phyloP scores from a whole-genome alignment of 2,888 invertebrate genomes.

The Catocala sponsa region DNA sequence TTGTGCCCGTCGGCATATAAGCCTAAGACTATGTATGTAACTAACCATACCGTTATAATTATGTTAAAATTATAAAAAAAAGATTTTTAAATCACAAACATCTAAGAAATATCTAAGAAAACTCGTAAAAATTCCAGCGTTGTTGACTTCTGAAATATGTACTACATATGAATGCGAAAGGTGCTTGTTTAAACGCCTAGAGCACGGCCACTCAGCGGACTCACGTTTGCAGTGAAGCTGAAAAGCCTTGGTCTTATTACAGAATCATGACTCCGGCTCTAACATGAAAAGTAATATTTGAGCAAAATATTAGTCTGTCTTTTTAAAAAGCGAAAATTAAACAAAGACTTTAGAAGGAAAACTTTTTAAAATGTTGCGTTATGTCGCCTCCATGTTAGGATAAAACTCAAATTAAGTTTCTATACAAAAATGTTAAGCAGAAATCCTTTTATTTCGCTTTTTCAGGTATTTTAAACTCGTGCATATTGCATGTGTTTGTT shows the following conservation, averaged over 20 bases:
- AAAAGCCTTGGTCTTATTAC: slow-evolving; percentile 37
- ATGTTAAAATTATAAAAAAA: too few relatives aligned
- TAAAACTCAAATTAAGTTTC: slow-evolving; percentile 29
- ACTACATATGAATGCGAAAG: slow-evolving; percentile 46
- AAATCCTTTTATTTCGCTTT: slow-evolving; percentile 21
- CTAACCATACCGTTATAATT: too few relatives aligned
- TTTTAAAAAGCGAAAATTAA: slow-evolving; percentile 1
- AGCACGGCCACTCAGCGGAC: slow-evolving; percentile 30
- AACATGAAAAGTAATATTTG: slow-evolving; percentile 27
- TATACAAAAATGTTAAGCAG: slow-evolving; percentile 11
- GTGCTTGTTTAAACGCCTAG: slow-evolving; percentile 29
- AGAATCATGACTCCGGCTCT: slow-evolving; percentile 36
- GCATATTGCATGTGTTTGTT: slow-evolving; percentile 30
- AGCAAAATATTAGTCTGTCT: slow-evolving; percentile 32
- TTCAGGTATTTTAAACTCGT: slow-evolving; percentile 30
- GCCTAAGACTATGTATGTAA: too few relatives aligned
- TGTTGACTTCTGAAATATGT: slow-evolving; percentile 49
- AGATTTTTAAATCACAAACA: too few relatives aligned
- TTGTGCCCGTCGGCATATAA: too few relatives aligned
- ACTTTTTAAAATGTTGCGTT: background rate
- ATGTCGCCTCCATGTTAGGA: slow-evolving; percentile 1
- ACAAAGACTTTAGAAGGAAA: background rate
- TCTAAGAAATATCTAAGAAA: too few relatives aligned
- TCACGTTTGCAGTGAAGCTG: slow-evolving; percentile 37
- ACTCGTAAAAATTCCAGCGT: slow-evolving; percentile 27